Conservation (phyloP, 1,140 invertebrate species). For the Lamellibrachia luymesi region DNA sequence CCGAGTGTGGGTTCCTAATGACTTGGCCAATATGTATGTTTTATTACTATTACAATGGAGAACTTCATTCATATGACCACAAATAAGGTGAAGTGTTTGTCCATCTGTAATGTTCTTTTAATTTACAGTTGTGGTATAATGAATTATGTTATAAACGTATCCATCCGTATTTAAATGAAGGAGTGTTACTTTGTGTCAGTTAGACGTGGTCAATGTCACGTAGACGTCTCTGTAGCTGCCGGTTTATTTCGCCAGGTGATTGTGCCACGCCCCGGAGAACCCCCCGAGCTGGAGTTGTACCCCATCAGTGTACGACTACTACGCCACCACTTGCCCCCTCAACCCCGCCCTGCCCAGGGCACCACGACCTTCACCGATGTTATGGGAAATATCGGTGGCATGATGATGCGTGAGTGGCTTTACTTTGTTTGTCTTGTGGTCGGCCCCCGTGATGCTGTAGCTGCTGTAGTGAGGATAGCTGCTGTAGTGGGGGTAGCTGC, state of each 20-base stretch:
- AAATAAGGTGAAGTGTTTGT: too few species aligned
- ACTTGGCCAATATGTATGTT: too few species aligned
- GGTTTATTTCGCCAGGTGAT: constrained; percentile 18
- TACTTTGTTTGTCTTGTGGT: background rate
- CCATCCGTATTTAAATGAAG: too few species aligned
- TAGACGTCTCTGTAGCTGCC: background rate
- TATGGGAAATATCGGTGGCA: constrained; percentile 69
- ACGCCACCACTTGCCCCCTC: constrained; percentile 64
- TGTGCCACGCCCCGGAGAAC: constrained; percentile 29
- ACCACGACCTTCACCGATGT: constrained; percentile 61
- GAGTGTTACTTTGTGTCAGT: background rate
- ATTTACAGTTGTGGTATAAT: too few species aligned
- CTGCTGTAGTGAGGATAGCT: too few species aligned
- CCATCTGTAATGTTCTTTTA: too few species aligned
- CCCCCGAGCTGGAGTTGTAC: constrained; percentile 79
- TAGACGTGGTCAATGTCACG: background rate
- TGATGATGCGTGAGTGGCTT: constrained; percentile 62
- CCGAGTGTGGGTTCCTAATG: too few species aligned
- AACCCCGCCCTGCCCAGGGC: constrained; percentile 18
- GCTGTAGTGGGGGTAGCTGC: too few species aligned
- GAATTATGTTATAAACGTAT: too few species aligned
- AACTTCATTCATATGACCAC: too few species aligned
- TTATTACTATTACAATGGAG: too few species aligned
- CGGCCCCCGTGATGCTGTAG: background rate
- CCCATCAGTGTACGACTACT: constrained; percentile 74